Percentiles rank a stretch among this genome's conserved stretches.
These are phyloP conservation scores for Myzus persicae DNA, from an alignment of 1,140 invertebrate genomes.

Conservation along the genomic window DNA sequence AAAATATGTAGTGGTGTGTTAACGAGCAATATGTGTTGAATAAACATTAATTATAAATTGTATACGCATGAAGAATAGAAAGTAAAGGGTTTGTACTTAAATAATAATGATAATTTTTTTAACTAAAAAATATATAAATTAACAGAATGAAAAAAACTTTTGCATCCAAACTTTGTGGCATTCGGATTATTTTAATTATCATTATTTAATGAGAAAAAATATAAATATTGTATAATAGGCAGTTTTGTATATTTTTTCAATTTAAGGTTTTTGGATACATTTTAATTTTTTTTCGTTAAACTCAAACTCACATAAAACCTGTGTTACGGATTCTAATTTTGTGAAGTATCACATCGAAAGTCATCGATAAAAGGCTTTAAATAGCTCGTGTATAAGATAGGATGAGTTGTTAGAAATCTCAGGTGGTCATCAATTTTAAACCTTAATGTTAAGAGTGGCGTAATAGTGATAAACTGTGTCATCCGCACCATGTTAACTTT, in stretches of 20 bases:
- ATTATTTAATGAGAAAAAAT: background rate
- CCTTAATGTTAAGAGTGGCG: background rate
- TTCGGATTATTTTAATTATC: background rate
- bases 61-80: background rate
- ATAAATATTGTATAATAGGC: background rate
- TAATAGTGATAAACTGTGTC: background rate
- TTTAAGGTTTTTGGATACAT: background rate
- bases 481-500: background rate
- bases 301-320: background rate
- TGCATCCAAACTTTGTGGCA: background rate
- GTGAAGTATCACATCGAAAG: background rate
- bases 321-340: background rate
- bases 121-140: background rate
- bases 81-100: conserved; percentile 5
- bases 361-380: background rate
- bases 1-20: background rate
- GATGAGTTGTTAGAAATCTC: background rate
- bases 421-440: conserved; percentile 35
- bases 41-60: conserved; percentile 13
- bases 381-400: background rate
- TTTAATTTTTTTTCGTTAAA: background rate
- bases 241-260: background rate
- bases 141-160: background rate
- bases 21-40: conserved; percentile 10
- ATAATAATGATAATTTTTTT: background rate